These are phyloP conservation scores for Rhynchomys soricoides DNA, from an alignment of 2,113 vertebrate species.

Conservation along the genomic window DNA sequence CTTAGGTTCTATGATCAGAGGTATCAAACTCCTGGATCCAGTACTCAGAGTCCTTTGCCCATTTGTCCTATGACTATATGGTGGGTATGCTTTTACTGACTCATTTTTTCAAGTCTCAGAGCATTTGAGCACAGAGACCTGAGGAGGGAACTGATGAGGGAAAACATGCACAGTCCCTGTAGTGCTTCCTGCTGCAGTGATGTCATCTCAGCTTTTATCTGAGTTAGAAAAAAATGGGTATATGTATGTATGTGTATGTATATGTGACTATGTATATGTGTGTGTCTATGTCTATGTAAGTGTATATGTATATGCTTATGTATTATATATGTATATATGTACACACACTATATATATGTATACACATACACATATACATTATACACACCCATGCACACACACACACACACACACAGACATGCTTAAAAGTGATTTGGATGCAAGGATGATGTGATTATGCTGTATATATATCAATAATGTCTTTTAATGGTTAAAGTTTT, in stretches of 20 bases:
- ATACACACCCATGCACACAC: too few relatives aligned
- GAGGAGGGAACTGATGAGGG: not conserved
- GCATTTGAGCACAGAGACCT: accelerated
- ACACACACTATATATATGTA: too few relatives aligned
- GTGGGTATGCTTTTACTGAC: not conserved
- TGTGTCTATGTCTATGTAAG: not conserved
- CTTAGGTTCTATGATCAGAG: not conserved
- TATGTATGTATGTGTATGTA: not conserved
- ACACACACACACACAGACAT: not conserved
- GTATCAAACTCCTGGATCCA: not conserved
- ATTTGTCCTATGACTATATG: not conserved
- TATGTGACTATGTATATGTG: not conserved
- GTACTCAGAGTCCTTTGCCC: not conserved
- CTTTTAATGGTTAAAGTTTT: not conserved
- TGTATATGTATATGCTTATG: not conserved
- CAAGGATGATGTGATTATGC: not conserved
- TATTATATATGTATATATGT: too few relatives aligned
- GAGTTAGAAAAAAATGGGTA: not conserved
- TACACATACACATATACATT: too few relatives aligned
- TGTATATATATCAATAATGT: not conserved
- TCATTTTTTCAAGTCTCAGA: not conserved
- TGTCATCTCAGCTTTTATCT: not conserved
- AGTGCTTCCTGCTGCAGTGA: not conserved
- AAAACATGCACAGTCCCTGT: not conserved
- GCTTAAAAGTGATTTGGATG: not conserved